Base-by-base conservation (phyloP, 1,140 invertebrate genomes). In the Hylyphantes graminicola region DNA sequence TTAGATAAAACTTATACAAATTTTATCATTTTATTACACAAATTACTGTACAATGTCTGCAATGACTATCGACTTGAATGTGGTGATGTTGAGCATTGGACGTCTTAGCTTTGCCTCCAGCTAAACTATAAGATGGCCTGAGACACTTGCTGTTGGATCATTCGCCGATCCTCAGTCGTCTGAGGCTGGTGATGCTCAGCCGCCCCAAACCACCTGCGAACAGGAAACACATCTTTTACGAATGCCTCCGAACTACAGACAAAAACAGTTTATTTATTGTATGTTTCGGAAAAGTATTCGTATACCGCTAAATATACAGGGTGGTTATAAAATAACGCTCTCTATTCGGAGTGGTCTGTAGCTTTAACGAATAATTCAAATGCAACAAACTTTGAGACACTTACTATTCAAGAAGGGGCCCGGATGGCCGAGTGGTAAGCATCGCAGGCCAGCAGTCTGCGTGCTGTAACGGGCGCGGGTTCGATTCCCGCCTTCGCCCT, bases 11-110 rank as follows among this genome's bases (percentile, higher is more conserved):
- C 54, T 51, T 17, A 54, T 82, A 82, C 79, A 82, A 82, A 82
- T 80, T 67, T 70, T 50, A 82, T 73, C 59, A 53, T 82, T 82
- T 82, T 82, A 82, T 82, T 82, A 82, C 74, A 82, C 79, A 82
- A 82, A 82, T 73, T 73, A 74, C 79, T 82, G 59, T 82, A 82
- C 79, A 82, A 17, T 63, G 55, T 61, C 35, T 61, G 78, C 67
- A 72, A 63, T 61, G 21, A 73, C 59, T 72, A 17, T 61, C 17
- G 61, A 59, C 12, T 19, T 82, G 11, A 82, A 72, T 9, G 55
- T 12, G 53, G 70, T 72, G 63, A 54, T 67, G 19, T 50, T 65
- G 79, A 73, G 70, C 79, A 50, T 51, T 82, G 70, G 79, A 74
- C 79, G 79, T 82, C 61, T 48, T 54, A 79, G 53, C 51, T 53